A percentile compares a stretch with the other conserved stretches of the same genome.
Evolutionary conservation across 2,113 vertebrate genomes (phyloP).

Genomic region (Melierax canorus): DNA sequence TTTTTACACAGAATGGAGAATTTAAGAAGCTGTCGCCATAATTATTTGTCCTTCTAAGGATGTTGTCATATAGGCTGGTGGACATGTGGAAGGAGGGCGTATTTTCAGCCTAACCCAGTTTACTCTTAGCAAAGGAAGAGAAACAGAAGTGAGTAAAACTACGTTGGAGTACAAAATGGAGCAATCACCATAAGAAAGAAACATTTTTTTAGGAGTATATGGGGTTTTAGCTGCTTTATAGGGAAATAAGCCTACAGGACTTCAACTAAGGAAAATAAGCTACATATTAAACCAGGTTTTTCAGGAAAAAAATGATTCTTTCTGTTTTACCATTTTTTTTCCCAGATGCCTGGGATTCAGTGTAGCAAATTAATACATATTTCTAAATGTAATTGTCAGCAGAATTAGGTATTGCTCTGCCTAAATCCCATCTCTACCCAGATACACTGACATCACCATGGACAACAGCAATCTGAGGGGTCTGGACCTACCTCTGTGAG

Average conservation of each 20-base stretch:
- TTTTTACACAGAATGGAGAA: neutral
- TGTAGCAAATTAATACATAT: neutral
- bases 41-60: neutral
- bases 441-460: neutral
- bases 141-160: neutral
- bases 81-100: neutral
- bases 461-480: fast-evolving
- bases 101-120: neutral
- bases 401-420: neutral
- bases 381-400: neutral
- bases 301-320: neutral
- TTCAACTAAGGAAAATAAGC: neutral
- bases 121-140: neutral
- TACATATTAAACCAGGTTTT: neutral
- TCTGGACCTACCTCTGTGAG: neutral
- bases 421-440: neutral
- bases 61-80: neutral
- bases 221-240: neutral
- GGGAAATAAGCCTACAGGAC: neutral
- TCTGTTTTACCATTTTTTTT: neutral
- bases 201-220: neutral
- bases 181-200: neutral
- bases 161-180: neutral
- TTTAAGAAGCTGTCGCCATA: neutral
- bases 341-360: neutral